Percentiles rank a stretch among this genome's conserved stretches.
These are phyloP conservation scores for Bombus consobrinus DNA, from an alignment of 1,140 invertebrate genomes.

Conservation along the genomic window DNA sequence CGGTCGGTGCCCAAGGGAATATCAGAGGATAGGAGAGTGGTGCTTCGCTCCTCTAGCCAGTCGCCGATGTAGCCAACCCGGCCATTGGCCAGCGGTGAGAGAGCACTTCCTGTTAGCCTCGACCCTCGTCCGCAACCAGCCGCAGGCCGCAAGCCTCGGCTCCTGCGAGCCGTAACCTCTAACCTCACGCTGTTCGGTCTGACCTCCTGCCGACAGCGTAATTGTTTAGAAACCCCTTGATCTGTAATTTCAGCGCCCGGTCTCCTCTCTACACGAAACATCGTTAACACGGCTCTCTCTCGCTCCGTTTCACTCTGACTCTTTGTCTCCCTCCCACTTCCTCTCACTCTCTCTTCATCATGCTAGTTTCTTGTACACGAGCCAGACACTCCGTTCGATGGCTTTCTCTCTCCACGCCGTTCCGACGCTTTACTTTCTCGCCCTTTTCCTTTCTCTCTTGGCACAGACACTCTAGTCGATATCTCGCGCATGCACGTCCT, in stretches of 20 bases:
- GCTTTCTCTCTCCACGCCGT: neutral
- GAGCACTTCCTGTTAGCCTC: conserved; percentile 70
- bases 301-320: neutral
- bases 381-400: neutral
- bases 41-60: conserved; percentile 43
- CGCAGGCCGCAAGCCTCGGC: conserved; percentile 72
- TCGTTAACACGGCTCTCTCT: conserved; percentile 59
- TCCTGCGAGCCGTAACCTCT: conserved; percentile 67
- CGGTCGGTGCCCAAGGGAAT: conserved; percentile 54
- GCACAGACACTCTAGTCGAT: conserved; percentile 1
- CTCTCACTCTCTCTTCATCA: neutral
- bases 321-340: no score
- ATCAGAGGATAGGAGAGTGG: conserved; percentile 59
- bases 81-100: conserved; percentile 63
- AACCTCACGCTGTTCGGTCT: conserved; percentile 65
- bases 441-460: neutral
- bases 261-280: conserved; percentile 57
- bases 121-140: conserved; percentile 71
- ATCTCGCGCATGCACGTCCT: conserved; percentile 37
- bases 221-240: conserved; percentile 74
- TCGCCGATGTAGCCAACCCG: conserved; percentile 52
- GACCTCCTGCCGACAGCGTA: conserved; percentile 70
- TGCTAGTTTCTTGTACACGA: neutral
- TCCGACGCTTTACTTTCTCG: neutral
- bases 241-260: conserved; percentile 68